phyloP scores from a whole-genome alignment of 2,888 invertebrate species.

The Ormyrus pomaceus region DNA sequence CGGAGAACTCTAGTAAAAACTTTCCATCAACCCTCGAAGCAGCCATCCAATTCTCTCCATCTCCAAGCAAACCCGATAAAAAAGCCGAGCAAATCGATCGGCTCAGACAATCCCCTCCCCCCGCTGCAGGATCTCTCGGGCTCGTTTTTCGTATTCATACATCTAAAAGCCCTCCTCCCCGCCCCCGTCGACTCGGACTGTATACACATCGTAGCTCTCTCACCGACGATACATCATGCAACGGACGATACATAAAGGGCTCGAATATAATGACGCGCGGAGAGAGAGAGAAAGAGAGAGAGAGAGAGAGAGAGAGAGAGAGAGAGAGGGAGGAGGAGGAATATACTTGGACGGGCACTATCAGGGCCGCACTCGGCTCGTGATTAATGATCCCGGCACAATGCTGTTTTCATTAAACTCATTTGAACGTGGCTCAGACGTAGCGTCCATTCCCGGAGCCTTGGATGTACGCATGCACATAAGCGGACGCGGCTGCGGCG shows the following conservation, averaged over 20 bases:
- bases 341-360: constrained; percentile 71
- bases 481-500: too few relatives aligned
- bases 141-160: constrained; percentile 69
- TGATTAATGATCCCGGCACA: constrained; percentile 74
- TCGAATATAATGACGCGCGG: constrained; percentile 51
- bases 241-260: constrained; percentile 48
- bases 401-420: constrained; percentile 76
- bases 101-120: constrained; percentile 9
- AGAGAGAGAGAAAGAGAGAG: constrained; percentile 30
- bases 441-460: too few relatives aligned
- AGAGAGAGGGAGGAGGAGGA: constrained; percentile 54
- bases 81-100: constrained; percentile 10
- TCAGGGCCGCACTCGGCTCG: constrained; percentile 66
- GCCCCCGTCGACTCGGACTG: constrained; percentile 60
- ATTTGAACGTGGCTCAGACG: constrained; percentile 68
- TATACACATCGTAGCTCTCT: constrained; percentile 54
- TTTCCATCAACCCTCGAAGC: too few relatives aligned
- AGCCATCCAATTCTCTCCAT: too few relatives aligned
- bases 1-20: too few relatives aligned
- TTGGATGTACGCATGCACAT: too few relatives aligned
- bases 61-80: too few relatives aligned
- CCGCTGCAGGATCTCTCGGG: constrained; percentile 29
- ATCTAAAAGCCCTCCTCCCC: constrained; percentile 25
- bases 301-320: constrained; percentile 25
- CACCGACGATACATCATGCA: constrained; percentile 69